A percentile compares a stretch with the other conserved stretches of the same genome.
Conservation (phyloP, 2,113 vertebrate genomes). For the Ceyx margarethae region DNA sequence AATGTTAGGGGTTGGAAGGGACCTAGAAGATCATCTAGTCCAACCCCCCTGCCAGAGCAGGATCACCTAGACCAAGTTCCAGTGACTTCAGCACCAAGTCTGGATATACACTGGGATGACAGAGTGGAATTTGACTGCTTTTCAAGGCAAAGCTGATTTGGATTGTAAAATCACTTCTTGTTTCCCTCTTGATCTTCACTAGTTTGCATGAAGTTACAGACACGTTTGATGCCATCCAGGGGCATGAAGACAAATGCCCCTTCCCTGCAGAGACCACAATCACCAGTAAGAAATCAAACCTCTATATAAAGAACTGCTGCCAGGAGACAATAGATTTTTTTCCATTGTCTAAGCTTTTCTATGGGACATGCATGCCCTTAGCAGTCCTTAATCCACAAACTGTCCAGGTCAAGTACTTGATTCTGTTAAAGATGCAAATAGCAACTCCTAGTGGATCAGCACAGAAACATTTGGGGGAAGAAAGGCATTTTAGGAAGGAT, state of each 20-base stretch:
- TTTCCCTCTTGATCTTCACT: conserved; percentile 13
- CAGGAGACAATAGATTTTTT: conserved; percentile 10
- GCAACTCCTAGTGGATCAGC: conserved; percentile 58
- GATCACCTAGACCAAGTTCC: not conserved
- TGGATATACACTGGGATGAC: not conserved
- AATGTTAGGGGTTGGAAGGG: no score
- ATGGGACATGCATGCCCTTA: not conserved
- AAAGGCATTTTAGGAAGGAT: conserved; percentile 9
- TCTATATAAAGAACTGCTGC: conserved; percentile 3
- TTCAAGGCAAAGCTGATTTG: not conserved
- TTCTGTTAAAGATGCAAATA: conserved; percentile 38
- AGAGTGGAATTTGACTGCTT: not conserved
- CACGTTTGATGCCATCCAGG: not conserved
- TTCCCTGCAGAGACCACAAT: not conserved
- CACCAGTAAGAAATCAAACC: not conserved
- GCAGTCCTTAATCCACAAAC: not conserved
- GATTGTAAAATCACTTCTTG: not conserved
- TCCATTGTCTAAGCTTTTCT: not conserved
- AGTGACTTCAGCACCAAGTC: not conserved
- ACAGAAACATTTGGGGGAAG: conserved; percentile 19
- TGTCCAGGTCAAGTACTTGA: not conserved
- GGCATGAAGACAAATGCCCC: not conserved
- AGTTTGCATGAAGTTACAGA: not conserved
- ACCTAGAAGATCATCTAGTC: no score
- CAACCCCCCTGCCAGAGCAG: no score